Base-by-base conservation (phyloP, 2,888 invertebrate genomes). In the Coelogynopora nodosa region DNA sequence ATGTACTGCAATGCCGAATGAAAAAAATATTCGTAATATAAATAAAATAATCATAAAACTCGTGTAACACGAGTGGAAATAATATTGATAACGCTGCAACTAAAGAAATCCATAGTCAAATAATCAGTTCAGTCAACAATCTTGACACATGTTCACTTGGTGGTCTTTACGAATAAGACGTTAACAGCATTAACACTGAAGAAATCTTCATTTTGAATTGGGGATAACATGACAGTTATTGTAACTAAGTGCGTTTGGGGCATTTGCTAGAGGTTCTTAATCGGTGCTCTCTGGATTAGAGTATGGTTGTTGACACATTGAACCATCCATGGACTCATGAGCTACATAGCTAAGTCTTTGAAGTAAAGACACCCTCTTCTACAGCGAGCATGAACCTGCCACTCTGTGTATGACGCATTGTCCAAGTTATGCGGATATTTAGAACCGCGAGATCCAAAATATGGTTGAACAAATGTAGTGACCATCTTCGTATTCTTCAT, bases 261-360 rank as follows among this genome's bases (percentile, higher is more conserved):
- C 74, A 13, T 74, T 74, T 74, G 27, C 74, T 13, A 26, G 74
- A 74, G 23, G 74, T 74, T 74, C 74, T 74, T 74, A 23, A 74
- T 74, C 18, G 74, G 23, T 74, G n/a, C n/a, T n/a, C n/a, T n/a
- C n/a, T n/a, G n/a, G n/a, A n/a, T 74, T 74, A 26, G 74, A 74
- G 74, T 74, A 74, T 74, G 74, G 74, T 74, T 74, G 74, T n/a
- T 74, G 74, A 74, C 74, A n/a, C 74, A 5, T 74, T 23, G 27
- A 74, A 74, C 74, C 18, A 74, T 74, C 74, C 23, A 13, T 5
- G 23, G 74, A 2, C 74, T 74, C 74, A 74, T 74, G 74, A 74
- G 74, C 27, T 74, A 23, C 74, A 74, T 74, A 26, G 74, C 74
- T 74, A 74, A 26, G 27, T 74, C 74, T 5, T 74, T 74, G 49